Percentiles rank a stretch among this genome's conserved stretches.
phyloP scores from a whole-genome alignment of 2,888 invertebrate genomes.

The Pandemis corylana region DNA sequence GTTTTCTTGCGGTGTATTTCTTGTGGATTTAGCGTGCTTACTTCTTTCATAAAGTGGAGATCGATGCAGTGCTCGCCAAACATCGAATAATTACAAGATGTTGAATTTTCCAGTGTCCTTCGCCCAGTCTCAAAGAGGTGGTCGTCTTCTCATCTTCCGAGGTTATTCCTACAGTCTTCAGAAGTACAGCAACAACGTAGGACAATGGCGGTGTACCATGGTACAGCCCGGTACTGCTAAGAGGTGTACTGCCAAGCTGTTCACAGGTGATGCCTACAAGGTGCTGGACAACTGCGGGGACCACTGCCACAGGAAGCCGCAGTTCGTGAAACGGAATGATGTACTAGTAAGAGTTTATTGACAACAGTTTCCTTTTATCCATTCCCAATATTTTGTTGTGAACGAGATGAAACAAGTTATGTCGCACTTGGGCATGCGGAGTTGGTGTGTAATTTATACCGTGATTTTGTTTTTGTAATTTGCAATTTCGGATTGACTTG shows the following conservation, averaged over 20 bases:
- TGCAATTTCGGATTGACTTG: too few relatives aligned
- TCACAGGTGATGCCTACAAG: conserved; percentile 53
- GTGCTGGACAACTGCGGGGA: conserved; percentile 52
- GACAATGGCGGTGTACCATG: conserved; percentile 69
- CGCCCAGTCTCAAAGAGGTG: conserved; percentile 66
- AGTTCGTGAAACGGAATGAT: conserved; percentile 56
- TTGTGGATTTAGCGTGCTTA: too few relatives aligned
- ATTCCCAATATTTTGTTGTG: neutral
- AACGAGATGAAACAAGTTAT: too few relatives aligned
- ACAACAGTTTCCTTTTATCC: neutral
- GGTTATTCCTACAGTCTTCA: conserved; percentile 63
- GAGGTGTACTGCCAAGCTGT: conserved; percentile 63
- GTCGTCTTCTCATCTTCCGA: conserved; percentile 60
- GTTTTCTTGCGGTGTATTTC: too few relatives aligned
- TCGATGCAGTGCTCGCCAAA: too few relatives aligned
- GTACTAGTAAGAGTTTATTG: conserved; percentile 53
- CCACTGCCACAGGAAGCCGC: conserved; percentile 62
- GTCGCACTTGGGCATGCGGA: too few relatives aligned
- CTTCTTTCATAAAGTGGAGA: too few relatives aligned
- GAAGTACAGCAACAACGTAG: conserved; percentile 50
- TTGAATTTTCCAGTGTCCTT: conserved; percentile 61
- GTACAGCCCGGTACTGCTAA: conserved; percentile 58
- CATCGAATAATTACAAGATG: neutral
- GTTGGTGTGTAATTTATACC: too few relatives aligned
- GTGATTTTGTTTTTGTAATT: too few relatives aligned